Percentiles rank a stretch among this genome's conserved stretches.
Conservation (phyloP, 2,113 vertebrate genomes). For the Mustela lutreola region DNA sequence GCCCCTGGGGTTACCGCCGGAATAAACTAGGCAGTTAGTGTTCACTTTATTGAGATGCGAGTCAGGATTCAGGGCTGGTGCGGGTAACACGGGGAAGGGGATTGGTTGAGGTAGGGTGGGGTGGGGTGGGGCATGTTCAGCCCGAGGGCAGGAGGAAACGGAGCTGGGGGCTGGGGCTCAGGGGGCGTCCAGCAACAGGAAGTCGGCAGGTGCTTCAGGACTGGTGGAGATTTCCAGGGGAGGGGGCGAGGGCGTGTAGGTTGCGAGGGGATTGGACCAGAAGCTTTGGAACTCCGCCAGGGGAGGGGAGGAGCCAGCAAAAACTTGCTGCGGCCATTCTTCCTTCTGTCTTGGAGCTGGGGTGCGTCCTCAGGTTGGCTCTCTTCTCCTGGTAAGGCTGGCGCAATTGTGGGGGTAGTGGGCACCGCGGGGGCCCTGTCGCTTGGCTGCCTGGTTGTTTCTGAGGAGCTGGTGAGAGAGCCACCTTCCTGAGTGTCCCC, state of each 20-base stretch:
- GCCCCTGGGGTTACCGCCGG: not conserved
- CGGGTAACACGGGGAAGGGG: not conserved
- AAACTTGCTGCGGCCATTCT: accelerated
- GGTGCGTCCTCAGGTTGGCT: accelerated
- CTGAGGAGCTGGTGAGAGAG: not conserved
- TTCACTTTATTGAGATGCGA: not conserved
- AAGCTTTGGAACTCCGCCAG: too few species aligned
- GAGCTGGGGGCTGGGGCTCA: not conserved
- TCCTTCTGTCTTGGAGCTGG: accelerated
- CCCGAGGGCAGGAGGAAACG: accelerated
- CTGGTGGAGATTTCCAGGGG: not conserved
- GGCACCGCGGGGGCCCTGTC: accelerated
- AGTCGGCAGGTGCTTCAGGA: accelerated
- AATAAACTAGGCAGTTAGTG: not conserved
- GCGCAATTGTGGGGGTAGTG: accelerated
- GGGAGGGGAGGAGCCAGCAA: not conserved
- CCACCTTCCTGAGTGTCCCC: not conserved
- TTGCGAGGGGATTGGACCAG: not conserved
- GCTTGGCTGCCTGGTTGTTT: not conserved
- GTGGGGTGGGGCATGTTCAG: not conserved
- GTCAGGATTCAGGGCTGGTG: too few species aligned
- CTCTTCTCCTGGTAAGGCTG: not conserved
- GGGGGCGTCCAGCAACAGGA: accelerated
- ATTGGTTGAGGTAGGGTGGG: not conserved
- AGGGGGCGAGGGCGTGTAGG: not conserved